Percentiles rank a stretch among this genome's conserved stretches.
These are phyloP conservation scores for Ochotona princeps DNA, from an alignment of 2,113 vertebrate species.

Conservation along the genomic window DNA sequence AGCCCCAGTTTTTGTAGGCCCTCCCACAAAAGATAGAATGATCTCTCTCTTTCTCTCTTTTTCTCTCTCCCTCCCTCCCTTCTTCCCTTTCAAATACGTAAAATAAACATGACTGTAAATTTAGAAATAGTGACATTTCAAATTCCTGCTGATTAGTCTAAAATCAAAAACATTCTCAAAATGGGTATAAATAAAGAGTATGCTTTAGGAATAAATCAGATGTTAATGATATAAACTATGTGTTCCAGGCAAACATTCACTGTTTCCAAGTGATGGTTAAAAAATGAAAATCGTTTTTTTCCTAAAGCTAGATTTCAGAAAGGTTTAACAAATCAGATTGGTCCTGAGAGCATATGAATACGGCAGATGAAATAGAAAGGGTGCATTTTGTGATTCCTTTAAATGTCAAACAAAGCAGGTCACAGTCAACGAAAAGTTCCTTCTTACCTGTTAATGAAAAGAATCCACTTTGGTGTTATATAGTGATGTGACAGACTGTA, in stretches of 20 bases:
- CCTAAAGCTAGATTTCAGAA: conserved; percentile 52
- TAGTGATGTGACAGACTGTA: neutral
- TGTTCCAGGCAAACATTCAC: neutral
- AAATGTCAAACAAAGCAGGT: conserved; percentile 43
- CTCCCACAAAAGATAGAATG: too few species aligned
- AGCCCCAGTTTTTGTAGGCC: too few species aligned
- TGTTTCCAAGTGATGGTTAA: neutral
- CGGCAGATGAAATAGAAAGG: neutral
- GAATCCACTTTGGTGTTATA: conserved; percentile 22
- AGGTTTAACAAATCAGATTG: neutral
- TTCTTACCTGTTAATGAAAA: conserved; percentile 25
- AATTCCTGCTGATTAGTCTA: neutral
- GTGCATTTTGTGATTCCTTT: neutral
- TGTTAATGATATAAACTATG: neutral
- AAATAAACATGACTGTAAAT: too few species aligned
- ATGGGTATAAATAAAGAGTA: neutral
- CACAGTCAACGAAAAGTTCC: neutral
- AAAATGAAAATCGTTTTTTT: conserved; percentile 3
- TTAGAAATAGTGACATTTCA: neutral
- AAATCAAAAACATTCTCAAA: conserved; percentile 27
- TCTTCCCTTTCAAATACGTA: too few species aligned
- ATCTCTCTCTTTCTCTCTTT: too few species aligned
- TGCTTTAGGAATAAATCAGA: conserved; percentile 35
- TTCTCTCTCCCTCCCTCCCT: too few species aligned
- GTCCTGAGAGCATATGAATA: neutral